Evolutionary conservation across 2,888 invertebrate genomes (phyloP).

Genomic region (Erebia aethiops): DNA sequence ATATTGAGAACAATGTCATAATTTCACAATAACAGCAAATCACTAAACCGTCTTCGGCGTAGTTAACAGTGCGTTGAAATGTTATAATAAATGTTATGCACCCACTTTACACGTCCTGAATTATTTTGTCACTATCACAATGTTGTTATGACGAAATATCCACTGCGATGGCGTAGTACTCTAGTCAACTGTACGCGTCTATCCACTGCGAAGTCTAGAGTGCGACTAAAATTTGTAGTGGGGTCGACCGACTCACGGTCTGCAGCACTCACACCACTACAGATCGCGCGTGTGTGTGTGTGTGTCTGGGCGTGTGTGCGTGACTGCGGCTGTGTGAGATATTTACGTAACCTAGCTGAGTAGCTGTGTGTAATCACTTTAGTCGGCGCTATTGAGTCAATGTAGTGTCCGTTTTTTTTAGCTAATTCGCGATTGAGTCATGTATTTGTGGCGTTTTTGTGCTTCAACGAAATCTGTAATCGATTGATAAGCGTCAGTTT

Average conservation of each 20-base stretch:
- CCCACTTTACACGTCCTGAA: constrained; percentile 78
- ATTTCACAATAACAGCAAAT: constrained; percentile 64
- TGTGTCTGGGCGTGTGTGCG: constrained; percentile 50
- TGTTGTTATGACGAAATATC: constrained; percentile 80
- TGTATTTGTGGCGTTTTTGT: constrained; percentile 65
- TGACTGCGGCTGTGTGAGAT: constrained; percentile 58
- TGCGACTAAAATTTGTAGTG: constrained; percentile 79
- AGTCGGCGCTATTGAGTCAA: constrained; percentile 71
- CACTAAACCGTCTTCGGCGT: constrained; percentile 58
- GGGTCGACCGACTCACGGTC: constrained; percentile 73
- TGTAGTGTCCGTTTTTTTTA: constrained; percentile 75
- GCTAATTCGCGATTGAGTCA: constrained; percentile 78
- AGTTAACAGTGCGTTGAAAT: constrained; percentile 66
- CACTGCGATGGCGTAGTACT: constrained; percentile 66
- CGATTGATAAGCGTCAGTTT: constrained; percentile 57
- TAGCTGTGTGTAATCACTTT: constrained; percentile 68
- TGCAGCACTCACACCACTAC: constrained; percentile 63
- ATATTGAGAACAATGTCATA: constrained; percentile 73
- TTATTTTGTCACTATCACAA: constrained; percentile 75
- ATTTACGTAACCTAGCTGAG: constrained; percentile 74
- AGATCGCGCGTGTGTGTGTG: constrained; percentile 40
- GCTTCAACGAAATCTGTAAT: constrained; percentile 58
- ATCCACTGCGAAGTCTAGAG: constrained; percentile 64
- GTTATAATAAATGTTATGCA: constrained; percentile 60
- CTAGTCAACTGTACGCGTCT: constrained; percentile 65